Evolutionary conservation across 2,113 vertebrate species (phyloP).

Genomic region (Anolis carolinensis): DNA sequence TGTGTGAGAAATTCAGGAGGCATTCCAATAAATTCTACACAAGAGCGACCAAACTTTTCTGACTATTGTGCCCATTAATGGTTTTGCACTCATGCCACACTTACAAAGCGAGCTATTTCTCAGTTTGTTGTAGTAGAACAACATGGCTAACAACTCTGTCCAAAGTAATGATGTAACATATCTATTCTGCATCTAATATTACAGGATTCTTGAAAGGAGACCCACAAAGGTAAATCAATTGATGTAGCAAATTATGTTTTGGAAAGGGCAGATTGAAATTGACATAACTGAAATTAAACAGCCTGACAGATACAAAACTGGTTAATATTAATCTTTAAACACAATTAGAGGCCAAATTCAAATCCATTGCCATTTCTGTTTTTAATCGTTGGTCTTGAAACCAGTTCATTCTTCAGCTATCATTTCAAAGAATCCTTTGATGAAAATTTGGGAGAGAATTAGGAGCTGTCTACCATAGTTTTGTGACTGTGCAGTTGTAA

Average conservation of each 20-base stretch:
- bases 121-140: not conserved
- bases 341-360: not conserved
- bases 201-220: not conserved
- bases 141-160: not conserved
- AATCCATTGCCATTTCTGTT: not conserved
- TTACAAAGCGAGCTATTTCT: not conserved
- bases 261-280: constrained; percentile 12
- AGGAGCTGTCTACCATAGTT: too few species aligned
- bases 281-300: not conserved
- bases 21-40: not conserved
- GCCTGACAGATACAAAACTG: not conserved
- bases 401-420: not conserved
- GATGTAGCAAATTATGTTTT: not conserved
- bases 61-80: constrained; percentile 9
- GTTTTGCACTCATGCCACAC: not conserved
- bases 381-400: not conserved
- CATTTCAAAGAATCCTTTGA: too few species aligned
- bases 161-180: not conserved
- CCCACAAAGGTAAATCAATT: not conserved
- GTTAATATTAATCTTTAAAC: not conserved
- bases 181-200: not conserved
- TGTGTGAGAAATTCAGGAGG: not conserved
- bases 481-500: too few species aligned
- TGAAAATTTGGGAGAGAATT: too few species aligned
- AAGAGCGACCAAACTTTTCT: not conserved